Percentiles rank a stretch among this genome's conserved stretches.
Evolutionary conservation across 2,113 vertebrate genomes (phyloP).

Genomic region (Todiramphus saurophagus): DNA sequence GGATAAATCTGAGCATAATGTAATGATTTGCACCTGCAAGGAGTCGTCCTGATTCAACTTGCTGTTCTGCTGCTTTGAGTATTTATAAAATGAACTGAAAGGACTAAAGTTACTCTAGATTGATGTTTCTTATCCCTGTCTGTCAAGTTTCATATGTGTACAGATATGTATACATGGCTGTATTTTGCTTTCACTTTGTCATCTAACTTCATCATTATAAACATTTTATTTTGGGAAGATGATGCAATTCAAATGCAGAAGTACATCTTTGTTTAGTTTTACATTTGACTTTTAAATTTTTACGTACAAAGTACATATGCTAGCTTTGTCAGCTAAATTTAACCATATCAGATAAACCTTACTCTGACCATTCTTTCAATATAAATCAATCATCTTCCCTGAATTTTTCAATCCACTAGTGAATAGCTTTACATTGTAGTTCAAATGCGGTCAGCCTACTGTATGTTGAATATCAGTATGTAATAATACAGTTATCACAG

Average conservation of each 20-base stretch:
- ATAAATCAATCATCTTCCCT: background rate
- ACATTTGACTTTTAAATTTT: background rate
- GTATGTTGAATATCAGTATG: background rate
- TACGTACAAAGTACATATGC: background rate
- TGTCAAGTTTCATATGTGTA: background rate
- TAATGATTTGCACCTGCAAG: background rate
- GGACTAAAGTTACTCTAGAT: background rate
- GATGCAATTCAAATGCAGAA: background rate
- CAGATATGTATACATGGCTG: background rate
- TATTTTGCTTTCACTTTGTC: background rate
- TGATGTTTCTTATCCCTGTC: background rate
- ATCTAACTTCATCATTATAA: background rate
- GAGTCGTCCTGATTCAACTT: background rate
- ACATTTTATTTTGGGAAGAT: background rate
- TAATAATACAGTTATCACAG: background rate
- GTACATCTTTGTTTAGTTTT: background rate
- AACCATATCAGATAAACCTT: background rate
- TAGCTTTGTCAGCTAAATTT: background rate
- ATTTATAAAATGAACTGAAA: background rate
- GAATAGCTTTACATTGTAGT: background rate
- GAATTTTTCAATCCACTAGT: background rate
- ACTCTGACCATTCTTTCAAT: background rate
- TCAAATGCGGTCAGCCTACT: background rate
- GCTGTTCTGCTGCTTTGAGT: background rate
- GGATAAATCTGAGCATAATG: background rate